Percentiles rank a stretch among this genome's conserved stretches.
Evolutionary conservation across 2,113 vertebrate species (phyloP).

Genomic region (Semnornis frantzii): DNA sequence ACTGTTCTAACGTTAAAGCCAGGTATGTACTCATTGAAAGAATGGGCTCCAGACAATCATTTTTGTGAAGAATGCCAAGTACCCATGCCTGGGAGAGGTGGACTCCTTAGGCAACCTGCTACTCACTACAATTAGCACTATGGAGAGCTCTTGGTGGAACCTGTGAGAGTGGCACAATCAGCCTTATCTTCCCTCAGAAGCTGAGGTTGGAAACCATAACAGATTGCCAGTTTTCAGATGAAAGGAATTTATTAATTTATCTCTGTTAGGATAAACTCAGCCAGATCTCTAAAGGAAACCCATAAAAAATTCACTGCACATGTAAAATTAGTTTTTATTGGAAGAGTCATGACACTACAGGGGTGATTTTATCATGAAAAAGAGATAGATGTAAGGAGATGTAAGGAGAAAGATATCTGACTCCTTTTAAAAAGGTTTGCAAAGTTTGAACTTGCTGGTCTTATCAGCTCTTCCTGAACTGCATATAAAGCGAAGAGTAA

Average conservation of each 20-base stretch:
- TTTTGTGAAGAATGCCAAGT: neutral
- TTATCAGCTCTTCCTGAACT: neutral
- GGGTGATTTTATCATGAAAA: neutral
- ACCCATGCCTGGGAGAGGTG: neutral
- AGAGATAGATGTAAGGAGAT: neutral
- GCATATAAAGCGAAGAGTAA: neutral
- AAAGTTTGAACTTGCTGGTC: neutral
- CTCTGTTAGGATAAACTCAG: neutral
- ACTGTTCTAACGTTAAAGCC: neutral
- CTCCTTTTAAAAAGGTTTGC: neutral
- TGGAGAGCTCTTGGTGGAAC: neutral
- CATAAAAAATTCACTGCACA: accelerated
- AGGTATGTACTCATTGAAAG: neutral
- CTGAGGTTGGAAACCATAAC: neutral
- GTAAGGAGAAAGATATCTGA: neutral
- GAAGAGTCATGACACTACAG: neutral
- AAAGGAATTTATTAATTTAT: too few relatives aligned
- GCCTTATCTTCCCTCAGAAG: neutral
- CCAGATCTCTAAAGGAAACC: neutral
- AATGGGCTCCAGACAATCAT: neutral
- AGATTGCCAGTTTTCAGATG: neutral
- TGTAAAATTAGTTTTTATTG: neutral
- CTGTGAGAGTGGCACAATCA: neutral
- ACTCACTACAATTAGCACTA: accelerated
- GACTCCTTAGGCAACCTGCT: neutral